A percentile compares a stretch with the other conserved stretches of the same genome.
Conservation (phyloP, 2,797 vertebrate genomes). For the Sebastes kiyomatsui region DNA sequence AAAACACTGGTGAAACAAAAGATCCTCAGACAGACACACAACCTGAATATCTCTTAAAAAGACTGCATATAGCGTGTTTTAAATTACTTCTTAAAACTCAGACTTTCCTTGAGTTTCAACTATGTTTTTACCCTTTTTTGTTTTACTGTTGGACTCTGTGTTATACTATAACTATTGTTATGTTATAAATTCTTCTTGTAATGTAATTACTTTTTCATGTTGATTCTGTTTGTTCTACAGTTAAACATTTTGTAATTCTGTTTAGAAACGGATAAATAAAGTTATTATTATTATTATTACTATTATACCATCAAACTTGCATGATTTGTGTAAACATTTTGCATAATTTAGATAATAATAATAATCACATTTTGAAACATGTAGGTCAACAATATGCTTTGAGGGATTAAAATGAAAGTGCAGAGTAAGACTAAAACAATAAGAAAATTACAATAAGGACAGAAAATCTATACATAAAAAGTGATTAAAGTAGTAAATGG, state of each 20-base stretch:
- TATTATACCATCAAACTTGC: neutral
- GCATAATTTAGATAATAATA: too few relatives aligned
- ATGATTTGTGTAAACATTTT: too few relatives aligned
- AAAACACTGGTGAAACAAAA: neutral
- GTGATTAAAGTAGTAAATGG: too few relatives aligned
- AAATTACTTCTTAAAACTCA: neutral
- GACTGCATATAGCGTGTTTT: neutral
- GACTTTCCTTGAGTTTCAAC: neutral
- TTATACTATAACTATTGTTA: too few relatives aligned
- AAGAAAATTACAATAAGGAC: too few relatives aligned
- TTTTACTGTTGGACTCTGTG: neutral
- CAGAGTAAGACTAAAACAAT: too few relatives aligned
- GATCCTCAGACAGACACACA: neutral
- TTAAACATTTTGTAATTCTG: neutral
- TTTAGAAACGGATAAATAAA: neutral
- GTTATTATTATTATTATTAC: neutral
- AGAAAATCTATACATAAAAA: too few relatives aligned
- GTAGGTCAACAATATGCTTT: too few relatives aligned
- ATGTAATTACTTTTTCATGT: neutral
- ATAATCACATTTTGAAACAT: too few relatives aligned
- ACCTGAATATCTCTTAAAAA: neutral
- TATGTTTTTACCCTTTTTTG: neutral
- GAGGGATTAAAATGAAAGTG: too few relatives aligned
- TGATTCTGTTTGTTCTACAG: neutral
- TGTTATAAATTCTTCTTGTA: neutral